Percentiles rank a stretch among this genome's conserved stretches.
These are phyloP conservation scores for Alfaro cultratus DNA, from an alignment of 2,797 vertebrate genomes.

Conservation along the genomic window DNA sequence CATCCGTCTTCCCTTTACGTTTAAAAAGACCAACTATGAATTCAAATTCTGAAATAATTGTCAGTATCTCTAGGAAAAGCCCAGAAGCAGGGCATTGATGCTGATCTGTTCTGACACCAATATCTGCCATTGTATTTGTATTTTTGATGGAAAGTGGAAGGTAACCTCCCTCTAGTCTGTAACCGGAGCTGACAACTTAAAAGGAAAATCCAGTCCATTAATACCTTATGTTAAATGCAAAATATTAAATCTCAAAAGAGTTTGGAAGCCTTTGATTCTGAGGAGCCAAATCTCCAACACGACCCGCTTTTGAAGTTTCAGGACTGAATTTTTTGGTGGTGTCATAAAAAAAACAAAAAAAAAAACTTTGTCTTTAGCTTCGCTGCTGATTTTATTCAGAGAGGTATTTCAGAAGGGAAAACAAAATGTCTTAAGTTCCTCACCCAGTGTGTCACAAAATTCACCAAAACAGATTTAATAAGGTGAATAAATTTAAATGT, in stretches of 20 bases:
- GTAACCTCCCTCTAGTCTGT: conserved; percentile 27
- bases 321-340: conserved; percentile 20
- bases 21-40: neutral
- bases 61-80: conserved; percentile 8
- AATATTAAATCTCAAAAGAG: conserved; percentile 51
- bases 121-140: conserved; percentile 32
- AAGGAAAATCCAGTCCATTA: conserved; percentile 46
- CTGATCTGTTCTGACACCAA: conserved; percentile 13
- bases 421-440: neutral
- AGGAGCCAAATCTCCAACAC: conserved; percentile 36
- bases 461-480: neutral
- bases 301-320: conserved; percentile 58
- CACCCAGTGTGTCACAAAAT: neutral
- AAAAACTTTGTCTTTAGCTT: conserved; percentile 1
- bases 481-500: neutral
- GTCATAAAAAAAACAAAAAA: neutral
- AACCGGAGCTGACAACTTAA: conserved; percentile 51
- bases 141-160: conserved; percentile 40
- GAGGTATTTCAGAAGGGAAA: neutral
- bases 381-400: neutral
- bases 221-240: conserved; percentile 22
- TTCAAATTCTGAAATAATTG: neutral
- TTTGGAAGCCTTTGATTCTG: conserved; percentile 44
- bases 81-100: conserved; percentile 6
- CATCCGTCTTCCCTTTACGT: neutral